These are phyloP conservation scores for Andrena haemorrhoa DNA, from an alignment of 2,888 invertebrate genomes.

Conservation along the genomic window DNA sequence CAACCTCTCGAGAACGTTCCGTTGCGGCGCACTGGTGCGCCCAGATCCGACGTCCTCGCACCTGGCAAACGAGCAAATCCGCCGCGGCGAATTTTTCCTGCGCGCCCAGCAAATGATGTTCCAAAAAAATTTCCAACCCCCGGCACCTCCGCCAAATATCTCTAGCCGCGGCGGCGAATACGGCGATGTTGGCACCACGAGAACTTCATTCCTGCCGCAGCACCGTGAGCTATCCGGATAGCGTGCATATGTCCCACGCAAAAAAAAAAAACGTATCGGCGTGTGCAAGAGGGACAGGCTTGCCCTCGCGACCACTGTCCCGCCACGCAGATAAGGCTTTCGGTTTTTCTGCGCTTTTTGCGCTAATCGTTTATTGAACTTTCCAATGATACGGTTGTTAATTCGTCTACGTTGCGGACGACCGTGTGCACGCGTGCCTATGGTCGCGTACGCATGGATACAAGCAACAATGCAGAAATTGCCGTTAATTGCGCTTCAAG, in stretches of 20 bases:
- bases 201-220: constrained; percentile 25
- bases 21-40: not conserved
- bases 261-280: not conserved
- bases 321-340: not conserved
- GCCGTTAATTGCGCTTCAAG: too few relatives aligned
- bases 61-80: constrained; percentile 20
- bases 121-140: constrained; percentile 20
- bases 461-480: not conserved
- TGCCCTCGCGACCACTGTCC: too few relatives aligned
- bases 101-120: constrained; percentile 34
- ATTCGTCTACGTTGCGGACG: not conserved
- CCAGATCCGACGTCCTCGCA: not conserved
- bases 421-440: constrained; percentile 1
- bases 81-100: not conserved
- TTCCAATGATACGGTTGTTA: not conserved
- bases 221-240: constrained; percentile 14
- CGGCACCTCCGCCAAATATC: constrained; percentile 44
- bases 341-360: not conserved
- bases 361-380: not conserved
- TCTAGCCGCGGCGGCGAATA: constrained; percentile 32
- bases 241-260: not conserved
- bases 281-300: not conserved
- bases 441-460: not conserved
- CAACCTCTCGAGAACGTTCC: constrained; percentile 36
- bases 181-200: constrained; percentile 45